These are phyloP conservation scores for Ondatra zibethicus DNA, from an alignment of 2,113 vertebrate species.

Conservation along the genomic window DNA sequence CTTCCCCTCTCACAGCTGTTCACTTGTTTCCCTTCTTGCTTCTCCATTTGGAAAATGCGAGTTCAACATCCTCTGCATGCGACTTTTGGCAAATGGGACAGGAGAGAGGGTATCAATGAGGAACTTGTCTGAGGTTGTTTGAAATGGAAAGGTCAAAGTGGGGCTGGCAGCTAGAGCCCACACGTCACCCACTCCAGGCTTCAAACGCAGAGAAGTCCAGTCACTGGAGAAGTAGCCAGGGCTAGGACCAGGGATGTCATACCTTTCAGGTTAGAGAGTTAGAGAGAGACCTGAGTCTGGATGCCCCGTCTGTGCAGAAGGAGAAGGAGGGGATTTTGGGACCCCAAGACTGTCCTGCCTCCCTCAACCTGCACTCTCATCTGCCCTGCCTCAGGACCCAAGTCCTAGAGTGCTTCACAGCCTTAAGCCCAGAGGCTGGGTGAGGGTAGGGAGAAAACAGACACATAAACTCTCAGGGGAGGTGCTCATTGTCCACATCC, in stretches of 20 bases:
- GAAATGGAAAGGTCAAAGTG: background rate
- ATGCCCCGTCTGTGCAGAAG: background rate
- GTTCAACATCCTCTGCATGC: background rate
- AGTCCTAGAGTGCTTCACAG: background rate
- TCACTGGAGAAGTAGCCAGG: background rate
- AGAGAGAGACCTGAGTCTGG: background rate
- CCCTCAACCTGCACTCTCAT: background rate
- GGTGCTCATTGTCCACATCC: background rate
- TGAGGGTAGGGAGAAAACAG: background rate
- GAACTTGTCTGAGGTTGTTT: conserved; percentile 48
- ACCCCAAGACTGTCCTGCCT: background rate
- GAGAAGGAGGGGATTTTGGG: no score
- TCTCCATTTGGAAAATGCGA: conserved; percentile 25
- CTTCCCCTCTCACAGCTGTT: background rate
- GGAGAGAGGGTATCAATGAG: conserved; percentile 24
- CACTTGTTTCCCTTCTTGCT: conserved; percentile 5
- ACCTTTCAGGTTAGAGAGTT: background rate
- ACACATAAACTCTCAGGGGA: background rate
- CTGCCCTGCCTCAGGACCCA: background rate
- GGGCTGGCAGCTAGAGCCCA: background rate
- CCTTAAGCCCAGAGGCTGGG: background rate
- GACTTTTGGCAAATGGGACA: background rate
- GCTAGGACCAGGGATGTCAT: background rate
- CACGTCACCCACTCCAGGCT: background rate
- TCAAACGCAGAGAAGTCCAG: background rate